Conservation (phyloP, 2,888 invertebrate genomes). For the Hydriomena furcata region DNA sequence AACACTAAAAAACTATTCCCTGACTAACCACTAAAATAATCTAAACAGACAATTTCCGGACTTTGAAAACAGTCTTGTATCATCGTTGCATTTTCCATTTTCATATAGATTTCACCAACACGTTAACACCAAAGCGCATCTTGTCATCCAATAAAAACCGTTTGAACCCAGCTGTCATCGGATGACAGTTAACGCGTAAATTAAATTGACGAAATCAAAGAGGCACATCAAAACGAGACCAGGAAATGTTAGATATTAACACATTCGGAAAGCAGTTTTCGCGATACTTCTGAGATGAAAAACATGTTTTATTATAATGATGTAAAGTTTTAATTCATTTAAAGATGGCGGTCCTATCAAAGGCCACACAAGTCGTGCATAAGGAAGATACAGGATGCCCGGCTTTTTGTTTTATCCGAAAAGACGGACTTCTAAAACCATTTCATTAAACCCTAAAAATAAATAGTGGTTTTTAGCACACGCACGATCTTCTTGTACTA, state of each 20-base stretch:
- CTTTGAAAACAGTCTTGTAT: neutral
- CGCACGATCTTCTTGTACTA: too few species aligned
- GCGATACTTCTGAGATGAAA: constrained; percentile 16
- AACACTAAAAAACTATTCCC: too few species aligned
- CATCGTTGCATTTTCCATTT: constrained; percentile 6
- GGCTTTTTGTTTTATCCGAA: neutral
- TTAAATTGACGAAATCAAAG: constrained; percentile 53
- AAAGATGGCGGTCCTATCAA: constrained; percentile 22
- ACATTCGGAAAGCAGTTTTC: constrained; percentile 25
- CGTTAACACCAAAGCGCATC: constrained; percentile 6
- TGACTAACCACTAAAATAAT: neutral
- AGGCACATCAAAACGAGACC: constrained; percentile 41
- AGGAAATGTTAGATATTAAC: constrained; percentile 41
- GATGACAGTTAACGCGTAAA: constrained; percentile 41
- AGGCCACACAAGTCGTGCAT: constrained; percentile 26
- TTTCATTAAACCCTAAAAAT: too few species aligned
- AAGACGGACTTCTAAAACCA: too few species aligned
- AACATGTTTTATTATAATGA: constrained; percentile 22
- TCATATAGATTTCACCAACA: constrained; percentile 5
- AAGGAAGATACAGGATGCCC: neutral
- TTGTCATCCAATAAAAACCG: constrained; percentile 23
- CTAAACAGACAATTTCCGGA: neutral
- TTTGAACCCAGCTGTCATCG: constrained; percentile 39
- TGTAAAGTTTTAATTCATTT: constrained; percentile 16
- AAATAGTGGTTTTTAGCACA: too few species aligned